Base-by-base conservation (phyloP, 2,797 vertebrate species). In the Clamator glandarius region DNA sequence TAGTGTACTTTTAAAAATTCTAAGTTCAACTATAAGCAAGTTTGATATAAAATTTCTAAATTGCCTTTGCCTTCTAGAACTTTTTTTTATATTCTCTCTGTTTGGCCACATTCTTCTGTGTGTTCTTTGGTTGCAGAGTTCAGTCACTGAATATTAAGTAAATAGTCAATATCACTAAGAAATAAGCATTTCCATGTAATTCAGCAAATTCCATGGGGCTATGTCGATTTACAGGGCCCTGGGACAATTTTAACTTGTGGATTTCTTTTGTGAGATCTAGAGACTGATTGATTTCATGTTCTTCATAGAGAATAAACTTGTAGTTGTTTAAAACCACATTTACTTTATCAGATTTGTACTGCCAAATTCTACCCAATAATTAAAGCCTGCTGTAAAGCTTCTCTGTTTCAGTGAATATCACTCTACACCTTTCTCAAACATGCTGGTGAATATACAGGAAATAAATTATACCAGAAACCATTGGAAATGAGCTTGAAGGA, bases 401-500 rank as follows among this genome's bases (percentile, higher is more conserved):
- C 48, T 79, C 44, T 91, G 21, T 94, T 84, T 46, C 31, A 73
- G 33, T 36, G 93, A 35, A 9, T 77, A 23, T 68, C 35, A 55
- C 16, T 75, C 29, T 72, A 51, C 20, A 78, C 57, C 11, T 44
- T 29, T 75, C 78, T 75, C 44, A 75, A 79, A 52, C 29, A 63
- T 51, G 29, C 11, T 95, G 41, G 48, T 84, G 51, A 88, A 81
- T 91, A 68, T 13, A 1, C 17, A 62, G 25, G 6, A 61, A 46
- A 19, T 78, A 83, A 92, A 77, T 81, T 92, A 68, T 16, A n/a
- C 8, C 35, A 31, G 33, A 85, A 86, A 80, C 26, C 87, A 75
- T 41, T 68, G n/a, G 44, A 94, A 96, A 89, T 91, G 35, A 86
- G 35, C 39, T 36, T 74, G 18, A 89, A 83, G 44, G 23, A 83